Conservation (phyloP, 1,140 invertebrate species). For the Philopotamus ludificatus region DNA sequence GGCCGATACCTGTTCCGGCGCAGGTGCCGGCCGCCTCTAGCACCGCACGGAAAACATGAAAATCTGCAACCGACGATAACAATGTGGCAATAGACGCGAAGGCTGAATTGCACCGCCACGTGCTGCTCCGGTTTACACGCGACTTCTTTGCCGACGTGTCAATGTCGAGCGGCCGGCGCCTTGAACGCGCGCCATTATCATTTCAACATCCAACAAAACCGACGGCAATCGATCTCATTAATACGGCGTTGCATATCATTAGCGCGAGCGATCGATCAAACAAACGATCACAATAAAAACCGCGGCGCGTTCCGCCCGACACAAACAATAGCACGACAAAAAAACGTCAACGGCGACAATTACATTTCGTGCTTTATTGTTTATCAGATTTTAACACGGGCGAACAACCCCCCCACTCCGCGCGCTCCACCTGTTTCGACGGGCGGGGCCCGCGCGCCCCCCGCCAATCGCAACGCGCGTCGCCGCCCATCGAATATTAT, state of each 20-base stretch:
- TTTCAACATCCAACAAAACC: background rate
- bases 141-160: constrained; percentile 26
- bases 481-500: constrained; percentile 20
- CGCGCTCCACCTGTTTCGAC: constrained; percentile 16
- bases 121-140: constrained; percentile 35
- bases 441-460: constrained; percentile 12
- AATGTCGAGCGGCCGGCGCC: constrained; percentile 32
- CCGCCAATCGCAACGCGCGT: constrained; percentile 14
- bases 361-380: too few species aligned
- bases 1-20: constrained; percentile 25
- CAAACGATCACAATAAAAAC: too few species aligned
- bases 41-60: too few species aligned
- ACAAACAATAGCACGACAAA: too few species aligned
- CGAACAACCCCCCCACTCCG: constrained; percentile 13
- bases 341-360: too few species aligned
- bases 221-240: background rate
- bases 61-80: too few species aligned
- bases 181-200: constrained; percentile 32
- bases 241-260: too few species aligned
- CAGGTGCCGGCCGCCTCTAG: too few species aligned
- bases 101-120: constrained; percentile 20
- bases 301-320: too few species aligned
- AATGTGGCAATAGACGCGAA: too few species aligned
- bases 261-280: too few species aligned
- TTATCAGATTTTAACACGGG: too few species aligned